phyloP scores from a whole-genome alignment of 1,140 invertebrate species.

The Bombus sibiricus region DNA sequence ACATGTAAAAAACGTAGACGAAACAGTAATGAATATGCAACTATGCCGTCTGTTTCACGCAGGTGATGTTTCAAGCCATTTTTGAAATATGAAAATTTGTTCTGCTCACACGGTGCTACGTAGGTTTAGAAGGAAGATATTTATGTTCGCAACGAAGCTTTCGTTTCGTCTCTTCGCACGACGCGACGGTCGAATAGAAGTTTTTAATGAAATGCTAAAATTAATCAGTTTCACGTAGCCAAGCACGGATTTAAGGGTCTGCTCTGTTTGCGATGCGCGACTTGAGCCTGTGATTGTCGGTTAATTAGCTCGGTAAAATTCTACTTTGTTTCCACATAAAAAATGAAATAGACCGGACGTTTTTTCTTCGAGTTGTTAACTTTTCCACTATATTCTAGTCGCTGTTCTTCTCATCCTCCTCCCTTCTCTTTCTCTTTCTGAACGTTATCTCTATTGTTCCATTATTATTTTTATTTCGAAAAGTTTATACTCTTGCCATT shows the following conservation, averaged over 20 bases:
- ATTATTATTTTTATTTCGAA: constrained; percentile 23
- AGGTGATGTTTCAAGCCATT: background rate
- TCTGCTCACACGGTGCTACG: background rate
- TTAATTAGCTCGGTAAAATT: background rate
- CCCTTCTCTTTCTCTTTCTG: background rate
- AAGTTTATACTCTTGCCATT: background rate
- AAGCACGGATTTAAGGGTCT: background rate
- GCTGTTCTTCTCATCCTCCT: background rate
- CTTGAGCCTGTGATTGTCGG: background rate
- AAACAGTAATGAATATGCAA: background rate
- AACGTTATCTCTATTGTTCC: background rate
- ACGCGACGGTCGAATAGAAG: background rate
- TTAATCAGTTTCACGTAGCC: background rate
- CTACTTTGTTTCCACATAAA: background rate
- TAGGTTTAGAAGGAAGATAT: background rate
- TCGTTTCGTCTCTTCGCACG: background rate
- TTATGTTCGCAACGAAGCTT: background rate
- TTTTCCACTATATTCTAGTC: background rate
- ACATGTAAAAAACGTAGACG: background rate
- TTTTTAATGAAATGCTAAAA: background rate
- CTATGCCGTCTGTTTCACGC: background rate
- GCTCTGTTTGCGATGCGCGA: background rate
- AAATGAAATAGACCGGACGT: background rate
- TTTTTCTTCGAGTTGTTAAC: background rate
- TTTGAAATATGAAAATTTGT: background rate